Percentiles rank a stretch among this genome's conserved stretches.
Conservation (phyloP, 2,113 vertebrate genomes). For the Toxostoma redivivum region DNA sequence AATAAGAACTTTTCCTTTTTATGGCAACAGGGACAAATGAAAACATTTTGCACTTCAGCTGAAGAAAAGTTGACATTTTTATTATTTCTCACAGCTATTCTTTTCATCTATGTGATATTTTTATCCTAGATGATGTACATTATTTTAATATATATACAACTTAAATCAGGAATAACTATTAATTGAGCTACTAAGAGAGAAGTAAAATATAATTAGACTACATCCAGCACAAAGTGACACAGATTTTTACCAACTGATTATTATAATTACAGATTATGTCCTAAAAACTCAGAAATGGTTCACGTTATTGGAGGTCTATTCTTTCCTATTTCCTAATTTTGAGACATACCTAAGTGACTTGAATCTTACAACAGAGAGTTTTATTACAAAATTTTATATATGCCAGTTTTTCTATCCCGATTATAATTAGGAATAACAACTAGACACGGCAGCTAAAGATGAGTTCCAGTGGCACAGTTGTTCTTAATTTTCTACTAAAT, state of each 20-base stretch:
- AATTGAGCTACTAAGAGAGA: not conserved
- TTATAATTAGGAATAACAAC: not conserved
- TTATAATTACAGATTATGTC: not conserved
- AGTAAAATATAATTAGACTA: not conserved
- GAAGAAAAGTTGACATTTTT: not conserved
- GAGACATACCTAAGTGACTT: not conserved
- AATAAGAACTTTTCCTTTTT: not conserved
- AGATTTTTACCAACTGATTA: not conserved
- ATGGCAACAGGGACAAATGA: not conserved
- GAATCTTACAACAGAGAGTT: not conserved
- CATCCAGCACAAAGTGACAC: not conserved
- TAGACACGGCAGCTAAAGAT: not conserved
- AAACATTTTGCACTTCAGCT: not conserved
- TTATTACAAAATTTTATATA: not conserved
- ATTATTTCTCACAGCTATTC: not conserved
- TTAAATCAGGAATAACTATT: not conserved
- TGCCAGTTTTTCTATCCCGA: not conserved
- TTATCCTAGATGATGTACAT: not conserved
- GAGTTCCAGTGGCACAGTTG: not conserved
- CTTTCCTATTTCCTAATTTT: not conserved
- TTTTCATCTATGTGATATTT: not conserved
- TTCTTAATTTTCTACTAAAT: slow-evolving; percentile 7
- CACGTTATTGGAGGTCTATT: not conserved
- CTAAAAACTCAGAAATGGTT: not conserved
- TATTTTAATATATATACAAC: not conserved